Base-by-base conservation (phyloP, 2,797 vertebrate genomes). In the Thripadectes ignobilis region DNA sequence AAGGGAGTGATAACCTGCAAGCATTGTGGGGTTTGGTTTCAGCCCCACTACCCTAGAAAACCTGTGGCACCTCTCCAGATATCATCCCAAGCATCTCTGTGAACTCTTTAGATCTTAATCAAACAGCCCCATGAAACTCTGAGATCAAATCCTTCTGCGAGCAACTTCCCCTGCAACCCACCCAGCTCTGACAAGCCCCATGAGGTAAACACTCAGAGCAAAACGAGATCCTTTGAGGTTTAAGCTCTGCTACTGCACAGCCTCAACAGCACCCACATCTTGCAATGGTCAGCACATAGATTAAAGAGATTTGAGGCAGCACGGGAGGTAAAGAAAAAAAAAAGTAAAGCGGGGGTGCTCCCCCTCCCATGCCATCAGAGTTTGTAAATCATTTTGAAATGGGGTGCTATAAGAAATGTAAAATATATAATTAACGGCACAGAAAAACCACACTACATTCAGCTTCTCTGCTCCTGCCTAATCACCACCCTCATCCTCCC, bases 361-460 rank as follows among this genome's bases (percentile, higher is more conserved):
- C 63, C 45, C 62, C 29, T 20, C 55, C 68, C 72, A 77, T 95
- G 57, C 43, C 77, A 94, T 84, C 83, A 93, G 34, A 74, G 76
- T 88, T 88, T 92, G 88, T 71, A 96, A 94, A 95, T 85, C 58
- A 88, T 61, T 91, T 51, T 84, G 74, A 93, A 91, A 88, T 65
- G 74, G 75, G 49, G 68, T 74, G 82, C 80, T 92, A 89, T 72
- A 94, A 77, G 80, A 91, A 88, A 88, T 58, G 48, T 74, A 74
- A 87, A 94, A 93, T 77, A 90, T 13, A 61, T 91, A 79, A 96
- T 94, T 93, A 95, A 93, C 30, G 3, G 85, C 76, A 81, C 75
- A 78, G 79, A 58, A 95, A 90, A 82, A 41, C 16, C 86, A 63
- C 0, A 0, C 89, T 88, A 29, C 59, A 30, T 84, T 80, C 89